Percentiles rank a stretch among this genome's conserved stretches.
Evolutionary conservation across 2,113 vertebrate species (phyloP).

Genomic region (Baryphthengus martii): DNA sequence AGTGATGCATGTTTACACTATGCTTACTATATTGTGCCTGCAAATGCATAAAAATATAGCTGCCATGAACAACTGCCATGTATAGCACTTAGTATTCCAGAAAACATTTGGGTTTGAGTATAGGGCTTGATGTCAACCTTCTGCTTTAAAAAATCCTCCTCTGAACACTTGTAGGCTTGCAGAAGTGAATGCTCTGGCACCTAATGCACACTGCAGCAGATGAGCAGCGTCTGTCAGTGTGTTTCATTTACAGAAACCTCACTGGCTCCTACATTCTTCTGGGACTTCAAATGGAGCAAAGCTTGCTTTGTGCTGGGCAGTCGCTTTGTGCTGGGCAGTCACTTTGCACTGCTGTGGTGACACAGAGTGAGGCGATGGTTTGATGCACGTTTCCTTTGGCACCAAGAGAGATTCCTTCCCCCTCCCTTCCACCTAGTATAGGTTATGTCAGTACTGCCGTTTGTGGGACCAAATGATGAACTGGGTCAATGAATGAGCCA

Average conservation of each 20-base stretch:
- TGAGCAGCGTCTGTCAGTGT: background rate
- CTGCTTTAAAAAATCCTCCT: background rate
- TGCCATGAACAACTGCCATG: slow-evolving; percentile 13
- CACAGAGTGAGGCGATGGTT: fast-evolving
- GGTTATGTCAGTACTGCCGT: background rate
- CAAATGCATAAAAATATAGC: slow-evolving; percentile 7
- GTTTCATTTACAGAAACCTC: background rate
- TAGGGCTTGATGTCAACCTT: background rate
- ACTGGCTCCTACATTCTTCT: too few species aligned
- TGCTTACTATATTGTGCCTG: slow-evolving; percentile 61
- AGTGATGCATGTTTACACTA: slow-evolving; percentile 65
- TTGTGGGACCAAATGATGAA: background rate
- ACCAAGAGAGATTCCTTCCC: background rate
- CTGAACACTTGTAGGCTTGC: background rate
- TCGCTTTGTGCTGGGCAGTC: background rate
- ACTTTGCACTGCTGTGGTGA: background rate
- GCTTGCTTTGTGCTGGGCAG: background rate
- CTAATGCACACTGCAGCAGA: background rate
- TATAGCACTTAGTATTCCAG: background rate
- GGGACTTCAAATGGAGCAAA: background rate
- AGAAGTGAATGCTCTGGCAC: background rate
- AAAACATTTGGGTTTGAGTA: background rate
- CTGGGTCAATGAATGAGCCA: background rate
- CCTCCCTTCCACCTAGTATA: background rate
- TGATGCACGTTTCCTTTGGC: background rate